These are phyloP conservation scores for Chaetophractus vellerosus DNA, from an alignment of 2,797 vertebrate species.

Conservation along the genomic window DNA sequence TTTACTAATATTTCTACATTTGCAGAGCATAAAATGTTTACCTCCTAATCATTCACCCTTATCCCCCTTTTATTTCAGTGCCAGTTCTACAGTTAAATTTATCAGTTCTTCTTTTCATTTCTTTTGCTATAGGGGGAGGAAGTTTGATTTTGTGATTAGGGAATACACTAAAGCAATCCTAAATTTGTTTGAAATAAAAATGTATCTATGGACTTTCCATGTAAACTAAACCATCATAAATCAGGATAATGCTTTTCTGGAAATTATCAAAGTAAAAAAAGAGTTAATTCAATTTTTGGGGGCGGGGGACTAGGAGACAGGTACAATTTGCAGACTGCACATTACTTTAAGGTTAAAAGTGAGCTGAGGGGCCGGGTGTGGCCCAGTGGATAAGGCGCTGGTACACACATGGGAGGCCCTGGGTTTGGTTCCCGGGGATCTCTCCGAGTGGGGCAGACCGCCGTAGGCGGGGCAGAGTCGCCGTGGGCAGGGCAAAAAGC, in stretches of 20 bases:
- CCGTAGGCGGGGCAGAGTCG: too few relatives aligned
- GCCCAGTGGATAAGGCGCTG: too few relatives aligned
- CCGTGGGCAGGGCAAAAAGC: too few relatives aligned
- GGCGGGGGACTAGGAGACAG: not conserved
- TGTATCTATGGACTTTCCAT: not conserved
- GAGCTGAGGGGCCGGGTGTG: too few relatives aligned
- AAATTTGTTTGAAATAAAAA: not conserved
- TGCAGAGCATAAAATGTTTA: not conserved
- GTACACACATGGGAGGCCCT: too few relatives aligned
- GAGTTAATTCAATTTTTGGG: not conserved
- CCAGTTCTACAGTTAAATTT: not conserved
- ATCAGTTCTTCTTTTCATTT: not conserved
- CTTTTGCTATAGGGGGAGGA: too few relatives aligned
- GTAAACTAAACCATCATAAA: not conserved
- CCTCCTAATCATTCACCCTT: not conserved
- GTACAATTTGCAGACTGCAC: not conserved
- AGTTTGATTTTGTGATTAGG: not conserved
- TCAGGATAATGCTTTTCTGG: not conserved
- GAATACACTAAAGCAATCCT: not conserved
- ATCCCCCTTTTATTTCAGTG: not conserved
- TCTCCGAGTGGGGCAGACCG: too few relatives aligned
- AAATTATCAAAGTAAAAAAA: constrained; percentile 26
- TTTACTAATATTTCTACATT: not conserved
- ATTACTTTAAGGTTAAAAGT: not conserved
- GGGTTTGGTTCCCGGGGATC: too few relatives aligned